phyloP scores from a whole-genome alignment of 2,888 invertebrate species.

The Caenorhabditis zanzibari region DNA sequence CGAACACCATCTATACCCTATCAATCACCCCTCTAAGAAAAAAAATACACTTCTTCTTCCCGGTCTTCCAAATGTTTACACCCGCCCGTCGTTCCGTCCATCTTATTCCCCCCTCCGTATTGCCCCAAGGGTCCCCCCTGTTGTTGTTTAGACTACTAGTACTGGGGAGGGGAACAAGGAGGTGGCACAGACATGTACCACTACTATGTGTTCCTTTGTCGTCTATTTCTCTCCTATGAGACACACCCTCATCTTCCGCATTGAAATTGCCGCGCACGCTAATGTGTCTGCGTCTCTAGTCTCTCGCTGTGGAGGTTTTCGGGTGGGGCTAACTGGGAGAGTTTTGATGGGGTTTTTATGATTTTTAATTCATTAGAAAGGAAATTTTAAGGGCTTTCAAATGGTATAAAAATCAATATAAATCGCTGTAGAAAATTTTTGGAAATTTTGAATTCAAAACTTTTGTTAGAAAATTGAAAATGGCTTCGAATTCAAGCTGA shows the following conservation, averaged over 20 bases:
- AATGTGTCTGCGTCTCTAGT: constrained; percentile 4
- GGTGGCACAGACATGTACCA: constrained; percentile 35
- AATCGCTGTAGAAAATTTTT: too few relatives aligned
- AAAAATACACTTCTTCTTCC: constrained; percentile 4
- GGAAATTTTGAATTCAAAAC: too few relatives aligned
- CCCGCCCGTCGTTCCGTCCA: too few relatives aligned
- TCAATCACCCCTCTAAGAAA: constrained; percentile 29
- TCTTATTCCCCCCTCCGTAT: constrained; percentile 22
- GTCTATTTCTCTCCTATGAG: constrained; percentile 50
- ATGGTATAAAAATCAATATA: too few relatives aligned
- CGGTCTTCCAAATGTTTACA: constrained; percentile 18
- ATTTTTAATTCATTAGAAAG: not conserved
- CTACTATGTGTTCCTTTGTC: constrained; percentile 9
- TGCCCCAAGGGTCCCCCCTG: constrained; percentile 19
- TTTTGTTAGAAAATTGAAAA: too few relatives aligned
- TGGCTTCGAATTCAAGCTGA: too few relatives aligned
- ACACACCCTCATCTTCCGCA: not conserved
- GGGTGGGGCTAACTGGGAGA: not conserved
- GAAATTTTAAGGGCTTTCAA: too few relatives aligned
- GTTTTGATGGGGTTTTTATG: not conserved
- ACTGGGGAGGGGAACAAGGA: too few relatives aligned
- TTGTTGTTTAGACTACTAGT: constrained; percentile 34
- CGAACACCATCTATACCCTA: constrained; percentile 3
- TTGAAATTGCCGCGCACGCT: not conserved
- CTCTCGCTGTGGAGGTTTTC: constrained; percentile 7